phyloP scores from a whole-genome alignment of 1,140 invertebrate genomes.

The Sinonovacula constricta region DNA sequence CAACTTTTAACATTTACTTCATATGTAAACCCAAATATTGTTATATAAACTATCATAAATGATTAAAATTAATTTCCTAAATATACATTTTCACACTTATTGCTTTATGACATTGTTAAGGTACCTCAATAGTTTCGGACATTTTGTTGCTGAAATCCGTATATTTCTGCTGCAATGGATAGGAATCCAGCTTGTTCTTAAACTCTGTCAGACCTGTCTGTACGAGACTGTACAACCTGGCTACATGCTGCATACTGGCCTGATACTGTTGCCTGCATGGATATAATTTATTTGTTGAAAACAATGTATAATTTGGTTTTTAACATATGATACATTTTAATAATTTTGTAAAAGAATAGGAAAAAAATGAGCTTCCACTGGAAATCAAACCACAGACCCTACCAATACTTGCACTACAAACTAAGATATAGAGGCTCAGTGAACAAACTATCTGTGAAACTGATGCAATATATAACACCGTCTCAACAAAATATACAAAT shows the following conservation, averaged over 20 bases:
- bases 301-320: background rate
- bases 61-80: background rate
- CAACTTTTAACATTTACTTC: background rate
- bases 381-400: background rate
- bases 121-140: slow-evolving; percentile 47
- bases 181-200: slow-evolving; percentile 48
- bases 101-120: background rate
- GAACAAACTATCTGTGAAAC: too few species aligned
- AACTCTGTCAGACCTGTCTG: slow-evolving; percentile 24
- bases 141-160: slow-evolving; percentile 43
- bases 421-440: too few species aligned
- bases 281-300: background rate
- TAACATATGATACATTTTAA: background rate
- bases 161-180: slow-evolving; percentile 56
- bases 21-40: background rate
- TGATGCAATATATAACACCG: too few species aligned
- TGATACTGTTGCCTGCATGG: background rate
- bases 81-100: background rate
- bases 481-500: too few species aligned
- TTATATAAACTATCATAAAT: background rate
- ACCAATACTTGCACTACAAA: too few species aligned
- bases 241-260: slow-evolving; percentile 12
- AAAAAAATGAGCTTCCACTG: background rate
- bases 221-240: background rate
- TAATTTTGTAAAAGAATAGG: background rate